These are phyloP conservation scores for Lordiphosa collinella DNA, from an alignment of 1,140 invertebrate species.

Conservation along the genomic window DNA sequence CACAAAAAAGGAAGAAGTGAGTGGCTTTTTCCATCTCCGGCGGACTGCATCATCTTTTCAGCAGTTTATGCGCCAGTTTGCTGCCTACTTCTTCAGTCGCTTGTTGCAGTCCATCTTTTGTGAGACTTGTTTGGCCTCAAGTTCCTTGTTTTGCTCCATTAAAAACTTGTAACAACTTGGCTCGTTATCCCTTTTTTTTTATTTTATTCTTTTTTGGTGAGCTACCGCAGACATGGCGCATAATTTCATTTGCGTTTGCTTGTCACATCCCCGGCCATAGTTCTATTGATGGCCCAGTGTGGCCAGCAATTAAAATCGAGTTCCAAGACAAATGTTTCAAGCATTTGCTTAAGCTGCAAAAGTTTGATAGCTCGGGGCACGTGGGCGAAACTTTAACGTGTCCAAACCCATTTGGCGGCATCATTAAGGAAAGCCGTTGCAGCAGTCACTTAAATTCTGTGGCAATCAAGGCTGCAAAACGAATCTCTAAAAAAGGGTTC, in stretches of 20 bases:
- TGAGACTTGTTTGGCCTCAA: slow-evolving; percentile 15
- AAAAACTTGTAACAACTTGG: slow-evolving; percentile 77
- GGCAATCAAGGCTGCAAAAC: too few species aligned
- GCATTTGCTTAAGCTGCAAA: slow-evolving; percentile 40
- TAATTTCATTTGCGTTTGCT: slow-evolving; percentile 60
- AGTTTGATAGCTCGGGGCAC: slow-evolving; percentile 52
- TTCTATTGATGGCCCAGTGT: slow-evolving; percentile 57
- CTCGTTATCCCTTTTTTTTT: slow-evolving; percentile 65
- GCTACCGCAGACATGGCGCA: slow-evolving; percentile 23
- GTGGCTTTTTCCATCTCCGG: slow-evolving; percentile 36
- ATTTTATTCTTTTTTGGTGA: slow-evolving; percentile 5
- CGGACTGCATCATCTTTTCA: slow-evolving; percentile 70
- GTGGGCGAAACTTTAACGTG: slow-evolving; percentile 43
- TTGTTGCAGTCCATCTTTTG: slow-evolving; percentile 13
- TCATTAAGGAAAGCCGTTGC: slow-evolving; percentile 68
- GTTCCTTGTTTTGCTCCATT: slow-evolving; percentile 62
- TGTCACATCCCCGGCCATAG: slow-evolving; percentile 42
- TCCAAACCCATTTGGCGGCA: slow-evolving; percentile 62
- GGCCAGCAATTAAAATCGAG: slow-evolving; percentile 55
- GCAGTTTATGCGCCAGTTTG: slow-evolving; percentile 68
- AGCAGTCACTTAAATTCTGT: not conserved
- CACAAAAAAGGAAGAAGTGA: slow-evolving; percentile 32
- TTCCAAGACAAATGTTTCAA: slow-evolving; percentile 43
- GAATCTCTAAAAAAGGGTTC: too few species aligned
- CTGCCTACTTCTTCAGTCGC: slow-evolving; percentile 34